Conservation (phyloP, 2,888 invertebrate genomes). For the Slavum lentiscoides region DNA sequence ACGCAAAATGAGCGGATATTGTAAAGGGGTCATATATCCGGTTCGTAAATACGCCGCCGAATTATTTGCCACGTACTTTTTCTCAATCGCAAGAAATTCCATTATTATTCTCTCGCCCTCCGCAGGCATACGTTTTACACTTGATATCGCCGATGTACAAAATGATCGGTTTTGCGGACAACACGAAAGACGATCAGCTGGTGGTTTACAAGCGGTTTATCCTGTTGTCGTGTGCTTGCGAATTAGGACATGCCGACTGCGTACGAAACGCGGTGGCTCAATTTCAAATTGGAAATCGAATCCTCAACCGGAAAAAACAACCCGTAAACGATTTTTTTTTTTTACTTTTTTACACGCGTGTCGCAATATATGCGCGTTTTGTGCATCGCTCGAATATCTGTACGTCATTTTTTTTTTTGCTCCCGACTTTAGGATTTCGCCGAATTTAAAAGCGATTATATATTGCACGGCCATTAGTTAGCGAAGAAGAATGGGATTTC, state of each 20-base stretch:
- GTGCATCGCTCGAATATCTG: too few species aligned
- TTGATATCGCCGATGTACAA: conserved; percentile 70
- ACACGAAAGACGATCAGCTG: conserved; percentile 68
- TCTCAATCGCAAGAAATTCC: too few species aligned
- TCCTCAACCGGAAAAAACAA: conserved; percentile 74
- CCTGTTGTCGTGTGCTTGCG: conserved; percentile 75
- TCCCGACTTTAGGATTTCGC: conserved; percentile 69
- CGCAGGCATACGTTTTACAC: conserved; percentile 70
- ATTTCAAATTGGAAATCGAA: conserved; percentile 75
- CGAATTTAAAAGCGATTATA: conserved; percentile 79
- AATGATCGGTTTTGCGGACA: conserved; percentile 72
- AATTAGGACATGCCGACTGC: conserved; percentile 74
- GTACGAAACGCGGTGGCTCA: conserved; percentile 72
- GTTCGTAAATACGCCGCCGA: too few species aligned
- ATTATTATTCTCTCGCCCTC: background rate
- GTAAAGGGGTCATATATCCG: too few species aligned
- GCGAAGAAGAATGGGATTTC: conserved; percentile 85
- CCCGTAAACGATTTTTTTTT: conserved; percentile 63
- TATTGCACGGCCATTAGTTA: conserved; percentile 85
- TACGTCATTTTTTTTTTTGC: conserved; percentile 32
- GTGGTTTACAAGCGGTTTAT: conserved; percentile 73
- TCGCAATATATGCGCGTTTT: too few species aligned
- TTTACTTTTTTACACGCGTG: too few species aligned
- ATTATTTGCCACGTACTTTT: too few species aligned
- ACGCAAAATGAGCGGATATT: too few species aligned